phyloP scores from a whole-genome alignment of 2,888 invertebrate species.

The Microdon myrmicae region DNA sequence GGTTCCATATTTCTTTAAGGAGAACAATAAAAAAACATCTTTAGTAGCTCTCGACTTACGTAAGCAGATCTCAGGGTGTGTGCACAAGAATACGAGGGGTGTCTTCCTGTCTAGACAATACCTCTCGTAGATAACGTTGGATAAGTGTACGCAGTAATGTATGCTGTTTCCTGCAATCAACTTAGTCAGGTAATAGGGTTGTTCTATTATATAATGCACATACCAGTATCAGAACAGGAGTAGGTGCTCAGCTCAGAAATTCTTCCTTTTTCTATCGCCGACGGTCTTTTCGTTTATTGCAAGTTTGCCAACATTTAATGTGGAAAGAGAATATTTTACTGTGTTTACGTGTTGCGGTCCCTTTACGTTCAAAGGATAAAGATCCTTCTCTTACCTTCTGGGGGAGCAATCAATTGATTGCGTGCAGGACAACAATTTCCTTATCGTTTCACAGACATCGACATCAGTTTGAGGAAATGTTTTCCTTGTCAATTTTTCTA shows the following conservation, averaged over 20 bases:
- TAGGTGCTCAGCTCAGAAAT: slow-evolving; percentile 19
- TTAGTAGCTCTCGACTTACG: no score
- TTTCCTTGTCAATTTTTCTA: slow-evolving; percentile 20
- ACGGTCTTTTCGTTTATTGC: no score
- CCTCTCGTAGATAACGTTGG: no score
- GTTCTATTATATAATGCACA: no score
- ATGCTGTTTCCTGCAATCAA: slow-evolving; percentile 11
- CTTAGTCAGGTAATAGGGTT: slow-evolving; percentile 39
- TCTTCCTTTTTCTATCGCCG: slow-evolving; percentile 2
- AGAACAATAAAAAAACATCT: no score
- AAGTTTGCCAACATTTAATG: slow-evolving; percentile 35
- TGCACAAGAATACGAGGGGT: no score
- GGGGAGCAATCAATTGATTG: slow-evolving; percentile 19
- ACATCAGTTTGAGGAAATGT: slow-evolving; percentile 45
- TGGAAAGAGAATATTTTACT: slow-evolving; percentile 9
- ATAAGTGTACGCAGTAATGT: no score
- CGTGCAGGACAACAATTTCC: slow-evolving; percentile 39
- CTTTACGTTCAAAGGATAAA: not conserved
- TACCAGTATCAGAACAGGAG: slow-evolving; percentile 5
- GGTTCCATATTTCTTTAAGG: no score
- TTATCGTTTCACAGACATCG: slow-evolving; percentile 41
- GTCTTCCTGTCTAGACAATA: no score
- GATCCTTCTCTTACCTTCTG: not conserved
- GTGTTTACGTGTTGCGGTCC: slow-evolving; percentile 20
- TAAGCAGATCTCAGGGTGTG: no score